Conservation (phyloP, 1,140 invertebrate species). For the Pseudomyrmex dendroicus region DNA sequence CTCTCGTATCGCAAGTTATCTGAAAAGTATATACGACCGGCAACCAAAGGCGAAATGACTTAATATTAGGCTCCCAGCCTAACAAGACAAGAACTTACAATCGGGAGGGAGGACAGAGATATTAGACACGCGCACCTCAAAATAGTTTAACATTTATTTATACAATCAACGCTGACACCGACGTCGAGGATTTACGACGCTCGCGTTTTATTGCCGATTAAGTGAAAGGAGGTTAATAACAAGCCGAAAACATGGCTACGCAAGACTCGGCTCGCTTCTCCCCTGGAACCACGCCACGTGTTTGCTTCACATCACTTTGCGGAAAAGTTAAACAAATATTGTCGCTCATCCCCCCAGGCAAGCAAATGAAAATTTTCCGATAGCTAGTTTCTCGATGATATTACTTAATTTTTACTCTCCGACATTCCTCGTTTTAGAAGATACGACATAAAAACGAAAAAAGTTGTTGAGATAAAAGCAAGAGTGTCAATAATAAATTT, state of each 20-base stretch:
- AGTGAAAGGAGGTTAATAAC: slow-evolving; percentile 49
- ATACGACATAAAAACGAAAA: neutral
- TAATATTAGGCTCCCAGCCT: neutral
- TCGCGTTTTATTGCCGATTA: neutral
- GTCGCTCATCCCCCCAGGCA: neutral
- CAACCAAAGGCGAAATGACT: neutral
- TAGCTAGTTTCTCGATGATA: neutral
- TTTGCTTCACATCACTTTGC: neutral
- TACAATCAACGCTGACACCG: neutral
- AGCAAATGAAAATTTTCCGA: neutral
- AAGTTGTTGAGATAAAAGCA: neutral
- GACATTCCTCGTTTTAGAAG: neutral
- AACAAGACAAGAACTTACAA: too few relatives aligned
- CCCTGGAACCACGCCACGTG: neutral
- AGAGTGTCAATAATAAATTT: neutral
- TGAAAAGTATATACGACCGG: neutral
- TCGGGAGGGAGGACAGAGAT: too few relatives aligned
- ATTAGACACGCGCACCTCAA: neutral
- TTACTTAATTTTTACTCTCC: neutral
- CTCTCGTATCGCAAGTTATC: neutral
- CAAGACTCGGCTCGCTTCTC: neutral
- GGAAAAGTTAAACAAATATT: neutral
- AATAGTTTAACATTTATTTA: slow-evolving; percentile 29
- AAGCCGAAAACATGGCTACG: slow-evolving; percentile 16
- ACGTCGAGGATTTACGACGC: neutral